A percentile compares a stretch with the other conserved stretches of the same genome.
Conservation (phyloP, 2,797 vertebrate species). For the Silurus lanzhouensis region DNA sequence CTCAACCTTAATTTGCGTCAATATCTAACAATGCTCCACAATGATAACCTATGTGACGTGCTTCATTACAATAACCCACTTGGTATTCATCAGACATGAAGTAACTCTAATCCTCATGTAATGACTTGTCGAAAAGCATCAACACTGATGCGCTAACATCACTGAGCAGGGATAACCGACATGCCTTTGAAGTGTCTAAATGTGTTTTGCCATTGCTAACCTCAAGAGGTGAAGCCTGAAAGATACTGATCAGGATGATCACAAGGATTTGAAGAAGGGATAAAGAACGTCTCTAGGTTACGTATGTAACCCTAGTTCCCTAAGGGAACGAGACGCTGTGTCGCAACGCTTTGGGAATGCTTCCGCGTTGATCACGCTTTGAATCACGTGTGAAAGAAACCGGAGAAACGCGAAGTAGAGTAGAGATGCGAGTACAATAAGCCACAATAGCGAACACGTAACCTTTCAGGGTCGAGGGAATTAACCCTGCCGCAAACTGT, state of each 20-base stretch:
- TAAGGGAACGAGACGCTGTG: no score
- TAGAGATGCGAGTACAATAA: no score
- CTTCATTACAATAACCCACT: not conserved
- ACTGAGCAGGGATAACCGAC: not conserved
- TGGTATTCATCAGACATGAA: constrained; percentile 5
- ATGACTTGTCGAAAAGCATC: not conserved
- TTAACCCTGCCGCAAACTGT: no score
- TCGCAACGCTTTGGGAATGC: no score
- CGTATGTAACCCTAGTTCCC: no score
- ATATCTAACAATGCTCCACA: no score
- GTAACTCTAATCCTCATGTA: constrained; percentile 5
- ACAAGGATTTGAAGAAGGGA: not conserved
- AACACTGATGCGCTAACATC: not conserved
- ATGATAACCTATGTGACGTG: not conserved
- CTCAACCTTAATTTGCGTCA: no score
- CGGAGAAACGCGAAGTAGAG: no score
- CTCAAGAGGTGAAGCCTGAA: not conserved
- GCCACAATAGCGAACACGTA: no score
- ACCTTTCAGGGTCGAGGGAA: no score
- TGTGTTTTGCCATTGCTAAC: not conserved
- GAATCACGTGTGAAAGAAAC: no score
- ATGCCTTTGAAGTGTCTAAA: not conserved
- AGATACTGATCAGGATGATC: not conserved
- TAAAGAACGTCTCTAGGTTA: not conserved
- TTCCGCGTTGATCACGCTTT: no score